Evolutionary conservation across 2,888 invertebrate species (phyloP).

Genomic region (Hemistola chrysoprasaria): DNA sequence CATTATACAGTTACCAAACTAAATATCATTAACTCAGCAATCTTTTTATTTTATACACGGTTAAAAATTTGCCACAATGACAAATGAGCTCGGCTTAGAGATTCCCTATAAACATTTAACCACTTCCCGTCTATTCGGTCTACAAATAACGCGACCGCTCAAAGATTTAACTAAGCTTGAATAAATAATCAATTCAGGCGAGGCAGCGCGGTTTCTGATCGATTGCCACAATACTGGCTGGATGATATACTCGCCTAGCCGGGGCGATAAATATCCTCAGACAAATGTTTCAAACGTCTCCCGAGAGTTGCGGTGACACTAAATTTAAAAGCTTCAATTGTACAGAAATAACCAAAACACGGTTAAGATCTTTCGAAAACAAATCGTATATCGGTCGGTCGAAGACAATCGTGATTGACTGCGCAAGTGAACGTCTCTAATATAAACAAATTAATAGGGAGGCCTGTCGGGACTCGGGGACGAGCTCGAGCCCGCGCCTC

Average conservation of each 20-base stretch:
- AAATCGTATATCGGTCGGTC: conserved; percentile 78
- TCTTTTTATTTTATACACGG: not conserved
- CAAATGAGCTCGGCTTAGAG: conserved; percentile 46
- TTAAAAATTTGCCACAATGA: conserved; percentile 49
- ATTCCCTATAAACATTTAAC: conserved; percentile 57
- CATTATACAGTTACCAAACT: too few species aligned
- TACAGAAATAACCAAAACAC: conserved; percentile 81
- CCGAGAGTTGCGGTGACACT: conserved; percentile 79
- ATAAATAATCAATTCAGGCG: conserved; percentile 78
- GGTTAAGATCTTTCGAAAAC: conserved; percentile 81
- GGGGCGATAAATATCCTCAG: conserved; percentile 78
- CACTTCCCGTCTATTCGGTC: conserved; percentile 59
- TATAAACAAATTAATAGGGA: conserved; percentile 82
- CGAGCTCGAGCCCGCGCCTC: conserved; percentile 48
- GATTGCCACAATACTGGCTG: conserved; percentile 77
- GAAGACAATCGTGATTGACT: conserved; percentile 80
- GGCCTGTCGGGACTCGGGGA: conserved; percentile 41
- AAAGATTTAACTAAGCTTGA: conserved; percentile 75
- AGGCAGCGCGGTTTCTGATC: conserved; percentile 74
- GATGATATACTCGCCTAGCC: conserved; percentile 77
- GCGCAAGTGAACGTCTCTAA: conserved; percentile 80
- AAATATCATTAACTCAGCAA: too few species aligned
- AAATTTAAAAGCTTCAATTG: conserved; percentile 81
- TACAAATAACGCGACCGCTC: conserved; percentile 70
- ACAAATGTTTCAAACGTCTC: conserved; percentile 79